Base-by-base conservation (phyloP, 2,113 vertebrate species). In the Pantherophis guttatus region DNA sequence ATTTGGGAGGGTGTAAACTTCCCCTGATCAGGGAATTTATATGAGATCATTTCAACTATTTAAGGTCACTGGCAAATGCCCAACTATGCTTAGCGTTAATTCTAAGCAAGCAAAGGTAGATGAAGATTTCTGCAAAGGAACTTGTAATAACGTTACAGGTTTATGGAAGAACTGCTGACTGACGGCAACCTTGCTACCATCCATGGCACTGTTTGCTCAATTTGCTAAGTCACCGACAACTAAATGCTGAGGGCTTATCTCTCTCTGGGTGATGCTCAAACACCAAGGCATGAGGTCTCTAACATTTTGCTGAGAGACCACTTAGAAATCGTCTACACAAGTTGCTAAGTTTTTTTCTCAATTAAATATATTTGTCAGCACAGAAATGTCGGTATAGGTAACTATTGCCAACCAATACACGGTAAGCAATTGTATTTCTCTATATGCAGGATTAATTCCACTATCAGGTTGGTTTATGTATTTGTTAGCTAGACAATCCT, bases 201-300 rank as follows among this genome's bases (percentile, higher is more conserved):
- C 44, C n/a, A 13, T 75, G 21, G 13, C 90, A 54, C 39, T 59
- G 88, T 89, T 89, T 65, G 62, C 62, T 81, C 65, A 57, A 81
- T 92, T 53, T 90, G 89, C 81, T 15, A 65, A 93, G 33, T 54
- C 81, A 90, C 23, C 70, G 53, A 23, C 70, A 57, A 53, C 33
- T 89, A 92, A 92, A 88, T 70, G 57, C 33, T 50, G n/a, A 53
- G 75, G 70, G 86, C 93, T 91, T 94, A 94, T 89, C 87, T 91
- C 52, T 70, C 75, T 86, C 33, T 86, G 90, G 29, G 85, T 1
- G 70, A 53, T 8, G 65, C 48, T 91, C 90, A 91, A 89, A 91
- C 70, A 91, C 1, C 7, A 54, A 23, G n/a, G 65, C 65, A 62
- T 94, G 93, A 54, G 53, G 90, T 91, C 85, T 89, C 93, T 39